A percentile compares a stretch with the other conserved stretches of the same genome.
Evolutionary conservation across 1,140 invertebrate species (phyloP).

Genomic region (Drosophila trapezifrons): DNA sequence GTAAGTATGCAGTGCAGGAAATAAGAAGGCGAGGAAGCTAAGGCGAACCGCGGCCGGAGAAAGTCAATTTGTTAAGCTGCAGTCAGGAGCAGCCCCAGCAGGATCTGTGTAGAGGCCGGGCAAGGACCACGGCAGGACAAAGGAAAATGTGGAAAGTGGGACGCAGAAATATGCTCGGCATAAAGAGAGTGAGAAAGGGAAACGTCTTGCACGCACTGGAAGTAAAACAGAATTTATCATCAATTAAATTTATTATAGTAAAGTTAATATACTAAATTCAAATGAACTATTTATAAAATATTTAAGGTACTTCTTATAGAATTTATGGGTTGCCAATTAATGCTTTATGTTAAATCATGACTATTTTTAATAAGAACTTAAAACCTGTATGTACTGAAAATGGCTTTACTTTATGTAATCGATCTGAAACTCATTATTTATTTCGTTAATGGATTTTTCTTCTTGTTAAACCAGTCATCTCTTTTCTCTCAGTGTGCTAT

Average conservation of each 20-base stretch:
- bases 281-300: background rate
- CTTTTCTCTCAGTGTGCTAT: slow-evolving; percentile 18
- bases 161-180: slow-evolving; percentile 63
- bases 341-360: too few relatives aligned
- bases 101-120: slow-evolving; percentile 13
- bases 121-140: slow-evolving; percentile 20
- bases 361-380: too few relatives aligned
- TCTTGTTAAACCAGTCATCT: too few relatives aligned
- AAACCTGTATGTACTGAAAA: too few relatives aligned
- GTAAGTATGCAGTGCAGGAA: slow-evolving; percentile 68
- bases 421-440: too few relatives aligned
- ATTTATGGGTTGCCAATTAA: too few relatives aligned
- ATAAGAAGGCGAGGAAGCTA: slow-evolving; percentile 39
- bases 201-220: slow-evolving; percentile 24
- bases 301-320: too few relatives aligned
- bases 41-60: slow-evolving; percentile 74
- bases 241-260: too few relatives aligned
- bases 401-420: too few relatives aligned
- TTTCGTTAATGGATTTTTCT: too few relatives aligned
- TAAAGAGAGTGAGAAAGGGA: background rate
- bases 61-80: slow-evolving; percentile 82
- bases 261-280: too few relatives aligned
- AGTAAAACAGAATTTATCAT: too few relatives aligned
- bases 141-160: slow-evolving; percentile 58
- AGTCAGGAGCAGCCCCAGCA: slow-evolving; percentile 36